Conservation (phyloP, 2,797 vertebrate species). For the Cebuella pygmaea region DNA sequence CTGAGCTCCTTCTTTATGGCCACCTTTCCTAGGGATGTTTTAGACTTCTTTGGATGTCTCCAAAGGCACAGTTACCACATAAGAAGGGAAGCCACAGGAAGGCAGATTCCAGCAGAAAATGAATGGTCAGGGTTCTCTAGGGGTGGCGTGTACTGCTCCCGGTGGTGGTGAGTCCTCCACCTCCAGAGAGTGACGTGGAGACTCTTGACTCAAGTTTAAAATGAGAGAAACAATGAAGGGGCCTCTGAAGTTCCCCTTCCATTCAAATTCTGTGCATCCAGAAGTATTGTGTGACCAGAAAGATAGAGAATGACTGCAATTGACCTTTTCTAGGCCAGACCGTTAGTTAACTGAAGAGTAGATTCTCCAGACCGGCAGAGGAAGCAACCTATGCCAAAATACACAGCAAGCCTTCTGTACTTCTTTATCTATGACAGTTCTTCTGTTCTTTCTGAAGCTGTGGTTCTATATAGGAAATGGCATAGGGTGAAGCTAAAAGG, state of each 20-base stretch:
- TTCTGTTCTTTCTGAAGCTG: background rate
- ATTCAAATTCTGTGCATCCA: background rate
- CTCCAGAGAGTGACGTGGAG: background rate
- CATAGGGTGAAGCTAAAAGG: background rate
- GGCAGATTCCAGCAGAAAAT: background rate
- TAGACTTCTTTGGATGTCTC: background rate
- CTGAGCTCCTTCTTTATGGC: background rate
- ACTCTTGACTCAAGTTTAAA: background rate
- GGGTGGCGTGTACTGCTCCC: background rate
- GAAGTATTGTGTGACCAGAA: background rate
- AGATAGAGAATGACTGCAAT: background rate
- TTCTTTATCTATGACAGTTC: background rate
- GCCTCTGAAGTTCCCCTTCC: background rate
- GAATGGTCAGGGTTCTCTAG: background rate
- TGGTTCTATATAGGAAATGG: background rate
- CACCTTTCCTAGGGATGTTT: background rate
- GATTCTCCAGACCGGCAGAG: background rate
- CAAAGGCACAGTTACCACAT: background rate
- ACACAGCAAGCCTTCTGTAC: background rate
- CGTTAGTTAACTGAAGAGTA: background rate
- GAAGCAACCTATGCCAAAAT: background rate
- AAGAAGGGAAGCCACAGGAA: background rate
- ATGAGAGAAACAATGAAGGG: background rate
- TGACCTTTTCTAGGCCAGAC: background rate
- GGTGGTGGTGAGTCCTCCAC: background rate